Percentiles rank a stretch among this genome's conserved stretches.
Conservation (phyloP, 2,888 invertebrate species). For the Trichacis sp. region DNA sequence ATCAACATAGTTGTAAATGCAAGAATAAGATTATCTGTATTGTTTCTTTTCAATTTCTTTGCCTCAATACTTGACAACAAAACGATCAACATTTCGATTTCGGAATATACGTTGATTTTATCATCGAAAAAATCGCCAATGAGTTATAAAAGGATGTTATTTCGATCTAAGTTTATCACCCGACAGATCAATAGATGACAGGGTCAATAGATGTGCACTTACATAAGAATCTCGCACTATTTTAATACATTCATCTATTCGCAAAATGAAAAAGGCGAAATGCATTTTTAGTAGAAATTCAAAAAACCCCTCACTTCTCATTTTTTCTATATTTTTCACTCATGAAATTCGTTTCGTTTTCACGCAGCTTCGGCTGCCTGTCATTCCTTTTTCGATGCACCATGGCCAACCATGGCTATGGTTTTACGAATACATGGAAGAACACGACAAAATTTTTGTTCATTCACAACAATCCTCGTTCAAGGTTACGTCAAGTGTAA, state of each 20-base stretch:
- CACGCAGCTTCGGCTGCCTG: background rate
- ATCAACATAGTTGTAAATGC: no score
- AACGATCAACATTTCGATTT: no score
- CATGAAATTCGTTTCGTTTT: background rate
- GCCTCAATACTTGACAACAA: no score
- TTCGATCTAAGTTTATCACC: background rate
- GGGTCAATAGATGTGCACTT: background rate
- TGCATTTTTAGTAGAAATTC: background rate
- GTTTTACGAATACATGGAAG: background rate
- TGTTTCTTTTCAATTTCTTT: no score
- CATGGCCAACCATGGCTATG: background rate
- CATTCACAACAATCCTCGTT: no score
- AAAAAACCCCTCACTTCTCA: constrained; percentile 3
- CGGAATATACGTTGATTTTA: background rate
- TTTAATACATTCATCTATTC: background rate
- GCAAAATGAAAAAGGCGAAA: background rate
- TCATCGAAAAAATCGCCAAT: background rate
- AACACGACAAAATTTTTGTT: background rate
- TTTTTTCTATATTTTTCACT: background rate
- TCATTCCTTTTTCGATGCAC: background rate
- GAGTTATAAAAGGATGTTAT: background rate
- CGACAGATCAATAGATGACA: no score
- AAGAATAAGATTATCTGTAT: no score
- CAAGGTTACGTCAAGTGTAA: constrained; percentile 1
- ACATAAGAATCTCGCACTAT: background rate